These are phyloP conservation scores for Augochlorella aurata DNA, from an alignment of 2,888 invertebrate species.

Conservation along the genomic window DNA sequence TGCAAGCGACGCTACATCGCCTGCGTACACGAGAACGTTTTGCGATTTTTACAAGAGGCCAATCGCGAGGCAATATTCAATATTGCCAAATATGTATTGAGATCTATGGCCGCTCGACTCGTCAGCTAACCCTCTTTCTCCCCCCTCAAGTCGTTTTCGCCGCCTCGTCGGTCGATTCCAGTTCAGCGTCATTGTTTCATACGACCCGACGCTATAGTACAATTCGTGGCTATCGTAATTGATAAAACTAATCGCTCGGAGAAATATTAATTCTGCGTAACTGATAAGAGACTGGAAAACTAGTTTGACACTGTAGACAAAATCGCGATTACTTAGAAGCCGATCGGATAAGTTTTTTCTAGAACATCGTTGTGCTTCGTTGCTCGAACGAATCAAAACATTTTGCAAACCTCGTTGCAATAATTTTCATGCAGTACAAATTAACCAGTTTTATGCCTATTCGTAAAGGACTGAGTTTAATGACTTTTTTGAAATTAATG, in stretches of 20 bases:
- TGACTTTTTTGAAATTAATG: too few relatives aligned
- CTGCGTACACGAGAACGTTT: constrained; percentile 1
- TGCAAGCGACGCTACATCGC: constrained; percentile 13
- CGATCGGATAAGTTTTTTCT: neutral
- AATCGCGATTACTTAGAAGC: neutral
- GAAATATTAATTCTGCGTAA: constrained; percentile 17
- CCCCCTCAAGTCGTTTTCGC: neutral
- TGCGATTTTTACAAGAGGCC: constrained; percentile 27
- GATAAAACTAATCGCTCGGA: constrained; percentile 26
- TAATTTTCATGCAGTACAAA: too few relatives aligned
- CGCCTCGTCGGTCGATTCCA: neutral
- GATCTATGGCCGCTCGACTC: constrained; percentile 30
- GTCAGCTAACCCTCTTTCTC: neutral
- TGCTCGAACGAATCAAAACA: too few relatives aligned
- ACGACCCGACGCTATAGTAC: neutral
- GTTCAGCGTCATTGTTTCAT: neutral
- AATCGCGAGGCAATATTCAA: constrained; percentile 39
- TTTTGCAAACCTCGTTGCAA: too few relatives aligned
- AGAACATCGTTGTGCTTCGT: too few relatives aligned
- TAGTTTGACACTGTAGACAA: too few relatives aligned
- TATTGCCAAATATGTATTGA: constrained; percentile 49
- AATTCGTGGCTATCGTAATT: constrained; percentile 15
- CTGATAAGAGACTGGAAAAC: neutral
- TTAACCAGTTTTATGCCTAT: too few relatives aligned
- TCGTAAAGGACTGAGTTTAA: too few relatives aligned